Percentiles rank a stretch among this genome's conserved stretches.
Conservation (phyloP, 2,113 vertebrate genomes). For the Labeo catla region DNA sequence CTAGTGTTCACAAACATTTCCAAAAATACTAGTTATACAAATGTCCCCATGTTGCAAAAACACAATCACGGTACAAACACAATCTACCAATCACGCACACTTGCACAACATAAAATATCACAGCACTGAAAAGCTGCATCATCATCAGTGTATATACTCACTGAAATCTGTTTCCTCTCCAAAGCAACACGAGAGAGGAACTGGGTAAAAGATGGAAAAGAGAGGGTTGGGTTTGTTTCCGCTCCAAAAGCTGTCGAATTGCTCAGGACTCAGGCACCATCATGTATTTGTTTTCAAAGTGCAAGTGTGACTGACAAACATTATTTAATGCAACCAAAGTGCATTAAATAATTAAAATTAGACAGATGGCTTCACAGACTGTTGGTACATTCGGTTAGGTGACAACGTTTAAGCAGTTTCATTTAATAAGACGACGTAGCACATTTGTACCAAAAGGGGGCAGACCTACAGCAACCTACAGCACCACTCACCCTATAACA, state of each 20-base stretch:
- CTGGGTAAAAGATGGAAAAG: slow-evolving; percentile 74
- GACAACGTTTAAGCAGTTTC: background rate
- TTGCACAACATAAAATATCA: slow-evolving; percentile 54
- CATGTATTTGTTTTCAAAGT: background rate
- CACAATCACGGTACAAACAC: slow-evolving; percentile 26
- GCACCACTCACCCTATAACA: background rate
- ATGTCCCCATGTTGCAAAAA: slow-evolving; percentile 34
- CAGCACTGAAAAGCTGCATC: slow-evolving; percentile 42
- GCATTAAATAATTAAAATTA: background rate
- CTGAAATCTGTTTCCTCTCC: slow-evolving; percentile 83
- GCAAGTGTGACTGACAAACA: background rate
- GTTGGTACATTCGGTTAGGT: background rate
- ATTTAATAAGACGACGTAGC: background rate
- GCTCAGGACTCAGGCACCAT: slow-evolving; percentile 2
- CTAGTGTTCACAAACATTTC: slow-evolving; percentile 6
- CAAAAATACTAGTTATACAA: slow-evolving; percentile 12
- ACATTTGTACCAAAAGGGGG: background rate
- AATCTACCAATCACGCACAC: slow-evolving; percentile 55
- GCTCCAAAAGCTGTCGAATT: background rate
- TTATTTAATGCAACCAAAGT: slow-evolving; percentile 9
- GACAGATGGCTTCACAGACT: background rate
- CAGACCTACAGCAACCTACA: background rate
- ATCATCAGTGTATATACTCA: slow-evolving; percentile 77
- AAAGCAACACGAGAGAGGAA: slow-evolving; percentile 84
- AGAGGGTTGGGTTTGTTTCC: slow-evolving; percentile 65